phyloP scores from a whole-genome alignment of 2,113 vertebrate genomes.

The Sarotherodon lohbergeri region DNA sequence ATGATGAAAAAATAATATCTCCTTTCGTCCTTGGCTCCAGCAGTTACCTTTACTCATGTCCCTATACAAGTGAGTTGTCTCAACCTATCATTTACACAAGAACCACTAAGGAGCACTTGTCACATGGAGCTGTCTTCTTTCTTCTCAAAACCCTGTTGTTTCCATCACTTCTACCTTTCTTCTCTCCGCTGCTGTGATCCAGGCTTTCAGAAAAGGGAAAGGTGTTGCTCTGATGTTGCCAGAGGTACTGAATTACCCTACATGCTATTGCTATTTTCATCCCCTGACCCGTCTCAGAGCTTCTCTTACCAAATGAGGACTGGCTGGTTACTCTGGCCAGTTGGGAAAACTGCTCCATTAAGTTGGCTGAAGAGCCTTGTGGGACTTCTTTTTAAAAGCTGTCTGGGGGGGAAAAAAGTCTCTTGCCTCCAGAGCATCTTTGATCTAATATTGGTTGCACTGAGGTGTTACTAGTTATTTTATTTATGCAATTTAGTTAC shows the following conservation, averaged over 20 bases:
- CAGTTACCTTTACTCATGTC: not conserved
- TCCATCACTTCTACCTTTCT: not conserved
- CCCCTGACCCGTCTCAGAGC: not conserved
- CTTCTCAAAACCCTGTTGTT: not conserved
- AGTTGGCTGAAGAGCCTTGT: not conserved
- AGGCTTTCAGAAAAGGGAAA: not conserved
- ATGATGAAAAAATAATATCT: not conserved
- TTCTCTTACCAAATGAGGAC: not conserved
- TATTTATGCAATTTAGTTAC: not conserved
- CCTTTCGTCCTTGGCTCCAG: not conserved
- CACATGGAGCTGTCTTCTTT: not conserved
- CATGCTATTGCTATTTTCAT: constrained; percentile 17
- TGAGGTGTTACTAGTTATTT: not conserved
- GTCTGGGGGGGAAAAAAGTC: not conserved
- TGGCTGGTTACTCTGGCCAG: not conserved
- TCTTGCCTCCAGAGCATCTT: not conserved
- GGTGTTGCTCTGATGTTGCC: not conserved
- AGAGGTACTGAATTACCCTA: not conserved
- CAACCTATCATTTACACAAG: not conserved
- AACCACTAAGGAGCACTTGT: not conserved
- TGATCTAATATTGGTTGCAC: not conserved
- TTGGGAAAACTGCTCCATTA: constrained; percentile 3
- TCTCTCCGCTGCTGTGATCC: not conserved
- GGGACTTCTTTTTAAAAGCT: constrained; percentile 11
- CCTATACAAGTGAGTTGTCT: not conserved